Base-by-base conservation (phyloP, 2,888 invertebrate species). In the Keiferia lycopersicella region DNA sequence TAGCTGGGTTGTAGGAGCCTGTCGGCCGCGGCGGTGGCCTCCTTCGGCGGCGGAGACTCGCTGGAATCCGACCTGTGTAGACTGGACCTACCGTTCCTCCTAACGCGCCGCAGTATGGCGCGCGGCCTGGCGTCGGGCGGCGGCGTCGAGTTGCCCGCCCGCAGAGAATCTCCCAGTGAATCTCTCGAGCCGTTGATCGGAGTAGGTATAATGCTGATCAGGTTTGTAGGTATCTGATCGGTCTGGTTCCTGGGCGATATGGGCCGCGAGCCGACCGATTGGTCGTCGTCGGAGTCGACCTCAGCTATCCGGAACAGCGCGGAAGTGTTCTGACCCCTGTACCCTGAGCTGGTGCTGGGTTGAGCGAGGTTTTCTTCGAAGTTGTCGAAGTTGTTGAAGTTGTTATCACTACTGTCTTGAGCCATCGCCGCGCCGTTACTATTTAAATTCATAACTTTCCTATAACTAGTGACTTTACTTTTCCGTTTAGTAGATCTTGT, bases 261-360 rank as follows among this genome's bases (percentile, higher is more conserved):
- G 0, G 91, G 87, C 22, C 84, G 81, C 63, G 89, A 89, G 70
- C 85, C 75, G 1, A 78, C 81, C 3, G 92, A 89, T 65, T 92
- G 92, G 70, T 94, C 94, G 71, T 94, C 94, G 71, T 94, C 94
- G 0, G 94, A 94, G 74, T 94, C 94, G 66, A 93, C 89, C 82
- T 93, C 88, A 64, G 92, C 88, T 81, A 93, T 90, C 70, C 93
- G 83, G 71, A 92, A 93, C 50, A 91, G 71, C 16, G 85, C 81
- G 63, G 87, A 78, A 66, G 84, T 80, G 67, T 81, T 90, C 77
- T 90, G 88, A 38, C 92, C 91, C 62, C 92, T 83, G 69, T 91
- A 92, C 65, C 92, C 92, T 73, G 94, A 94, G 74, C 94, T 94
- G 57, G 95, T 95, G 76, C 94, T 94, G 14, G 94, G 94, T 68